Conservation (phyloP, 2,797 vertebrate species). For the Helarctos malayanus region DNA sequence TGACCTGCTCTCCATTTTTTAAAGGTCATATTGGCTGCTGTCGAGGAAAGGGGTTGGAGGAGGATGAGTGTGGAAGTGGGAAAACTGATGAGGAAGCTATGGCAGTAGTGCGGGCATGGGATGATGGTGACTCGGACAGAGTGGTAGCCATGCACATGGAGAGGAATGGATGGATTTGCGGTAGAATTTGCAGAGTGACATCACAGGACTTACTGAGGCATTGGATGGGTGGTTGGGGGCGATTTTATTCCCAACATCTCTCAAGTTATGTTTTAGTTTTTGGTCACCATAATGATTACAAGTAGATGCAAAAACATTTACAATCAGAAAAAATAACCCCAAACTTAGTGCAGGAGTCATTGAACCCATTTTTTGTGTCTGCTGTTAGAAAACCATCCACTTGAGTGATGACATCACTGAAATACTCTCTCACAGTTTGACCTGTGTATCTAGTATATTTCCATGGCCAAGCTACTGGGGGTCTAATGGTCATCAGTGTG, state of each 20-base stretch:
- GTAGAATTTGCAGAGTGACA: not conserved
- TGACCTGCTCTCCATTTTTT: not conserved
- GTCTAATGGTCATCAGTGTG: not conserved
- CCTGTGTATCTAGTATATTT: not conserved
- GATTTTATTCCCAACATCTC: not conserved
- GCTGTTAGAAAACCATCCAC: not conserved
- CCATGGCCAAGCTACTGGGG: not conserved
- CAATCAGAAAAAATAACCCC: not conserved
- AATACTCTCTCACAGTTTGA: not conserved
- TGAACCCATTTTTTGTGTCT: not conserved
- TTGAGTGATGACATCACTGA: not conserved
- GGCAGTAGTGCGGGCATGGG: not conserved
- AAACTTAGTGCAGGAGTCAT: not conserved
- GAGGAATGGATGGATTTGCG: not conserved
- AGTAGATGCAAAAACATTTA: slow-evolving; percentile 19
- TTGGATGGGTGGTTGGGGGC: not conserved
- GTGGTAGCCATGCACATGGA: not conserved
- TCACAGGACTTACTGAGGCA: not conserved
- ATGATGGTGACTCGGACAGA: not conserved
- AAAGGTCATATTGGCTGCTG: not conserved
- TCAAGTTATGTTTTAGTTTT: slow-evolving; percentile 44
- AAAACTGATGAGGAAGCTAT: not conserved
- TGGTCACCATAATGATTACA: not conserved
- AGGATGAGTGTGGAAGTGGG: not conserved
- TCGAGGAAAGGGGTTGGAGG: not conserved